Conservation (phyloP, 2,113 vertebrate genomes). For the Brachyistius frenatus region DNA sequence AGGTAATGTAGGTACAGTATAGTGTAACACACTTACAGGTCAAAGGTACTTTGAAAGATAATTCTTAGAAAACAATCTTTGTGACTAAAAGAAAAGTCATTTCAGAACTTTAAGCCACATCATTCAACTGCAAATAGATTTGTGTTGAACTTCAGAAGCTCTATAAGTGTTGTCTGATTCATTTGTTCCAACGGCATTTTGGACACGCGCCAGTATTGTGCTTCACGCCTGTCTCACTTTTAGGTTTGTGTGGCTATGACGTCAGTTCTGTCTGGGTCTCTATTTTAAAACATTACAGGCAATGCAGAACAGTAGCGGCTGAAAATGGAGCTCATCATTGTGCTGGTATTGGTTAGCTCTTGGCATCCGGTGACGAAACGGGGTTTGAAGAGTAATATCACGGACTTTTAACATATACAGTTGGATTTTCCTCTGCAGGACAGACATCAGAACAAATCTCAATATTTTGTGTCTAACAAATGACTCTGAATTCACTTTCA, state of each 20-base stretch:
- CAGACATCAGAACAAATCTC: neutral
- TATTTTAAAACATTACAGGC: slow-evolving; percentile 71
- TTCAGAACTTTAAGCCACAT: slow-evolving; percentile 26
- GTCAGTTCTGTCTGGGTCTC: slow-evolving; percentile 66
- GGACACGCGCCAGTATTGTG: slow-evolving; percentile 60
- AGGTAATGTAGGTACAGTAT: slow-evolving; percentile 21
- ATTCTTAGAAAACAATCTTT: slow-evolving; percentile 50
- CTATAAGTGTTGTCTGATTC: slow-evolving; percentile 73
- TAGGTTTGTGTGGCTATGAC: slow-evolving; percentile 57
- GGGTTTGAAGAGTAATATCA: slow-evolving; percentile 26
- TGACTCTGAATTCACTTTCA: too few relatives aligned
- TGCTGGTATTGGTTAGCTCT: slow-evolving; percentile 32
- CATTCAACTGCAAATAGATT: slow-evolving; percentile 58
- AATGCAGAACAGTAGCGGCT: slow-evolving; percentile 45
- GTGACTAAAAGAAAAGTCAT: slow-evolving; percentile 21
- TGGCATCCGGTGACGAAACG: slow-evolving; percentile 64
- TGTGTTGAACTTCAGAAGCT: slow-evolving; percentile 60
- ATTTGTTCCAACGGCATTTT: slow-evolving; percentile 70
- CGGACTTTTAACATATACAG: slow-evolving; percentile 17
- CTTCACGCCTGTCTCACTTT: slow-evolving; percentile 54
- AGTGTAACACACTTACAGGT: slow-evolving; percentile 26
- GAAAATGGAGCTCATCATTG: slow-evolving; percentile 41
- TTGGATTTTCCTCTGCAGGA: neutral
- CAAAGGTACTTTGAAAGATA: slow-evolving; percentile 37
- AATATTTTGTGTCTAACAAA: neutral